A percentile compares a stretch with the other conserved stretches of the same genome.
Evolutionary conservation across 2,888 invertebrate genomes (phyloP).

Genomic region (Physocephala rufipes): DNA sequence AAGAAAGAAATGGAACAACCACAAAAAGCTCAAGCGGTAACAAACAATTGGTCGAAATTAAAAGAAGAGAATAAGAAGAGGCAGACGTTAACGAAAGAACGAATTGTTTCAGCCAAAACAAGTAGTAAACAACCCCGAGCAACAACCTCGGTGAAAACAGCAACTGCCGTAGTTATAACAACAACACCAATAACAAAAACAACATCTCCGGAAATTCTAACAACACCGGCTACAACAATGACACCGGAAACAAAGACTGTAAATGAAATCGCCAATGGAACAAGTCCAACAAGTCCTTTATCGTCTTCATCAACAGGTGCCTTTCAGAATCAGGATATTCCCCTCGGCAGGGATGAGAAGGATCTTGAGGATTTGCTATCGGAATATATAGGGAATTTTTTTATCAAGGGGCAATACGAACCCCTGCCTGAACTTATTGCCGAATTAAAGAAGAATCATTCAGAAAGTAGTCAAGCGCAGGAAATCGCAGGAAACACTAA

Average conservation of each 20-base stretch:
- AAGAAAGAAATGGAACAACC: too few species aligned
- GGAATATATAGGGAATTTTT: conserved; percentile 57
- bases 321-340: not conserved
- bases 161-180: not conserved
- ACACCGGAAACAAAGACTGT: not conserved
- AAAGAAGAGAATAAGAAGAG: conserved; percentile 4
- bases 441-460: conserved; percentile 52
- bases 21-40: not conserved
- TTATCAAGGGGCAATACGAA: conserved; percentile 55
- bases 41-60: not conserved
- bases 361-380: conserved; percentile 55
- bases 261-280: not conserved
- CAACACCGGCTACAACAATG: not conserved
- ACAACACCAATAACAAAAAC: conserved; percentile 15
- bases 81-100: not conserved
- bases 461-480: not conserved
- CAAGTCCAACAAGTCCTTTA: too few species aligned
- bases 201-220: conserved; percentile 8
- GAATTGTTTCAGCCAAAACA: not conserved
- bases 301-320: not conserved
- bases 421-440: conserved; percentile 55
- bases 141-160: not conserved
- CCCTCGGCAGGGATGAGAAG: conserved; percentile 47
- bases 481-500: too few species aligned
- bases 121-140: not conserved